These are phyloP conservation scores for Polypedilum vanderplanki DNA, from an alignment of 1,140 invertebrate genomes.

Conservation along the genomic window DNA sequence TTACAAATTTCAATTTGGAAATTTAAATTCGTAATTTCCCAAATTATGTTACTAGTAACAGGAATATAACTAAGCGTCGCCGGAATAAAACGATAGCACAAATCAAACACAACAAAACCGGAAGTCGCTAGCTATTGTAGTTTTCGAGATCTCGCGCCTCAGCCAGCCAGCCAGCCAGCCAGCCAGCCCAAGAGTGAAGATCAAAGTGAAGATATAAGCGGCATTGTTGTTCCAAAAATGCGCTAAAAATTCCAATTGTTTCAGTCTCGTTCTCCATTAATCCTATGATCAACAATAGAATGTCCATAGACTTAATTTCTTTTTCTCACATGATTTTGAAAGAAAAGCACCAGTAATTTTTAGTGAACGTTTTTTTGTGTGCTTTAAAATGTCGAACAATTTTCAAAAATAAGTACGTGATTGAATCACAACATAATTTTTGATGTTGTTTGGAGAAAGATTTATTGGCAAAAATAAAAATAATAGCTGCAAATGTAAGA, in stretches of 20 bases:
- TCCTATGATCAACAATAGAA: not conserved
- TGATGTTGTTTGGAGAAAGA: not conserved
- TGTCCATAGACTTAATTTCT: conserved; percentile 13
- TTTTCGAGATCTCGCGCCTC: no score
- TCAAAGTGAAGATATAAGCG: no score
- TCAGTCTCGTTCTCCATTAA: not conserved
- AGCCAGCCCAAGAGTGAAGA: no score
- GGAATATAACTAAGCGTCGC: no score
- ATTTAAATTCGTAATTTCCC: no score
- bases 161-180: no score
- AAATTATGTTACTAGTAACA: no score
- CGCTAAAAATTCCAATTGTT: conserved; percentile 9
- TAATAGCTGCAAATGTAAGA: not conserved
- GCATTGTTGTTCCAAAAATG: no score
- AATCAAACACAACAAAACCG: no score
- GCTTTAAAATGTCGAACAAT: not conserved
- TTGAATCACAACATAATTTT: not conserved
- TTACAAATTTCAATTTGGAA: no score
- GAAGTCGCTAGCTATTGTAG: no score
- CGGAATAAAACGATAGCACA: no score
- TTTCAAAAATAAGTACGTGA: not conserved
- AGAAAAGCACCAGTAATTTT: not conserved
- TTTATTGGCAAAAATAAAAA: not conserved
- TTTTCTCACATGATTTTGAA: conserved; percentile 5
- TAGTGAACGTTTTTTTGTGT: not conserved